Conservation (phyloP, 2,888 invertebrate species). For the Brachypalpus laphriformis region DNA sequence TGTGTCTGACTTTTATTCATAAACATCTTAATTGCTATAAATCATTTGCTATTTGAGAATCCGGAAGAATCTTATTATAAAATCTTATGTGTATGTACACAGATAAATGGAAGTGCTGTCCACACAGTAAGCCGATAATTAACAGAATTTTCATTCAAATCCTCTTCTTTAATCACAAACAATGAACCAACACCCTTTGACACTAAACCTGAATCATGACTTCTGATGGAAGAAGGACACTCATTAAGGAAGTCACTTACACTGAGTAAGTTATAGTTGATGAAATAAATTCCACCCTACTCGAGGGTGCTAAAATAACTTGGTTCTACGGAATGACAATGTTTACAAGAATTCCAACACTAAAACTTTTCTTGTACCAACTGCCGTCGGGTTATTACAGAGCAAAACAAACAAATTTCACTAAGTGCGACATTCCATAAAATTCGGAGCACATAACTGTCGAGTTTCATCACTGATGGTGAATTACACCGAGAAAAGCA, state of each 20-base stretch:
- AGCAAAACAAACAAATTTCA: slow-evolving; percentile 73
- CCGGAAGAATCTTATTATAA: neutral
- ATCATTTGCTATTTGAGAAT: neutral
- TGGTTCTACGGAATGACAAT: slow-evolving; percentile 69
- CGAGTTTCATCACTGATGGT: slow-evolving; percentile 67
- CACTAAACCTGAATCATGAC: slow-evolving; percentile 53
- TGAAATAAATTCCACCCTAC: slow-evolving; percentile 58
- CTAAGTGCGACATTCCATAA: slow-evolving; percentile 74
- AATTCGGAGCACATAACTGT: slow-evolving; percentile 73
- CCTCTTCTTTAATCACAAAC: slow-evolving; percentile 11
- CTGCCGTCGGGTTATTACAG: slow-evolving; percentile 68
- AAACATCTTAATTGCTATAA: neutral
- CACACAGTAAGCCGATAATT: neutral
- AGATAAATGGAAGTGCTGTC: neutral
- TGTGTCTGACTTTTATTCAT: neutral
- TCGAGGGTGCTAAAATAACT: slow-evolving; percentile 64
- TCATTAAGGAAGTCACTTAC: slow-evolving; percentile 63
- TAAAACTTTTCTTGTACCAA: slow-evolving; percentile 70
- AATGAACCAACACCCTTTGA: neutral
- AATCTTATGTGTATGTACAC: neutral
- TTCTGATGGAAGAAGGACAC: slow-evolving; percentile 53
- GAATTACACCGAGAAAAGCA: slow-evolving; percentile 58
- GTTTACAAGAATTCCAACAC: slow-evolving; percentile 74
- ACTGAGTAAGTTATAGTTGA: slow-evolving; percentile 58
- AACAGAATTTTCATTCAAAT: slow-evolving; percentile 26